Evolutionary conservation across 2,797 vertebrate genomes (phyloP).

Genomic region (Oreochromis grahami): DNA sequence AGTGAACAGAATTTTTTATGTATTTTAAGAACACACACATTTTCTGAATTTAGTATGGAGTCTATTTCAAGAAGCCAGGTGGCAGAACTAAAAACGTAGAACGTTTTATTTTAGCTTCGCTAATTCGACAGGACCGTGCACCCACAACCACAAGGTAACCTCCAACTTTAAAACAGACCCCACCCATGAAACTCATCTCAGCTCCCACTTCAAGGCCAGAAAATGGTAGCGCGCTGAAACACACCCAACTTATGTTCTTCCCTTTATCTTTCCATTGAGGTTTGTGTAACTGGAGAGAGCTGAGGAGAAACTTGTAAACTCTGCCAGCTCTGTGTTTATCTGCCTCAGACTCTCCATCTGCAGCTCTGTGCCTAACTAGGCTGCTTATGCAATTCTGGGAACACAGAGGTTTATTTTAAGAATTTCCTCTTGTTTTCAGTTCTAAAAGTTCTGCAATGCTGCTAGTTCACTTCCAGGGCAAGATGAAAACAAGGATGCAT

Average conservation of each 20-base stretch:
- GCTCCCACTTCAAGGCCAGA: constrained; percentile 17
- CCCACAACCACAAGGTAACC: constrained; percentile 3
- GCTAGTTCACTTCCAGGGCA: constrained; percentile 35
- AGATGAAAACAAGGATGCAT: constrained; percentile 27
- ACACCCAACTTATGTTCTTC: background rate
- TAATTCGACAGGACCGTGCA: background rate
- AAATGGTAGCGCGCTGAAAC: background rate
- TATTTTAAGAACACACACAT: constrained; percentile 15
- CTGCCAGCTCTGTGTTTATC: constrained; percentile 8
- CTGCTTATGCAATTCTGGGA: constrained; percentile 34
- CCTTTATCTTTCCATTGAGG: constrained; percentile 8
- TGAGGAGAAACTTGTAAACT: background rate
- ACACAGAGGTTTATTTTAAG: constrained; percentile 44
- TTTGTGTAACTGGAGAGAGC: constrained; percentile 14
- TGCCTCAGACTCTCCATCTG: constrained; percentile 11
- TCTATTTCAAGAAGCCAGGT: background rate
- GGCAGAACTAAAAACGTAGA: background rate
- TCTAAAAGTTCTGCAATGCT: background rate
- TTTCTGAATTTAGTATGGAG: background rate
- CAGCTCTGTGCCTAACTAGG: constrained; percentile 5
- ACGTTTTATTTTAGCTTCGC: background rate
- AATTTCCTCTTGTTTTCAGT: constrained; percentile 26
- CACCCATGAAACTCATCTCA: background rate
- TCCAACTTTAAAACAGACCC: constrained; percentile 1
- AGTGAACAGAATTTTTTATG: background rate